phyloP scores from a whole-genome alignment of 2,797 vertebrate genomes.

The Spinus pinus region DNA sequence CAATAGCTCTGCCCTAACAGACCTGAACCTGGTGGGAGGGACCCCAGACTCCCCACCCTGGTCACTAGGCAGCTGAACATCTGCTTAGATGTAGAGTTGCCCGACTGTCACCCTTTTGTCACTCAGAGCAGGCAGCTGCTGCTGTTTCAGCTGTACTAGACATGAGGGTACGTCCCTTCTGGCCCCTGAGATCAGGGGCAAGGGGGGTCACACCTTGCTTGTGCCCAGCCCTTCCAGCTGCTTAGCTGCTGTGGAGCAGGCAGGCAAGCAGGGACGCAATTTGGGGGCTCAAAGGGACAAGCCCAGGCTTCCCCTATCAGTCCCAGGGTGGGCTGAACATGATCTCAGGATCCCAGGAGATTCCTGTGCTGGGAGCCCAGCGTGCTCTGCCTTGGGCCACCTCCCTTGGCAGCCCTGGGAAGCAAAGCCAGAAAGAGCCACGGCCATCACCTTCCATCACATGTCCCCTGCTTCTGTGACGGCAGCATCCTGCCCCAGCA shows the following conservation, averaged over 20 bases:
- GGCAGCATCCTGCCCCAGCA: background rate
- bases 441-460: fast-evolving
- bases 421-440: background rate
- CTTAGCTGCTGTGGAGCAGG: background rate
- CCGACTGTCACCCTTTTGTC: background rate
- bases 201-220: background rate
- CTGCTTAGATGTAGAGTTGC: background rate
- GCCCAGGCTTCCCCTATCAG: background rate
- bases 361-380: background rate
- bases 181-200: background rate
- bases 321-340: background rate
- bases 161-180: background rate
- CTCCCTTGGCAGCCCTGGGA: background rate
- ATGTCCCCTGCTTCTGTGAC: background rate
- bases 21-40: background rate
- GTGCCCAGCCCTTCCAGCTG: background rate
- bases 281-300: background rate
- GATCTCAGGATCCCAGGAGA: background rate
- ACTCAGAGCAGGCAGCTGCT: fast-evolving
- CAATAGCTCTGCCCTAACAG: background rate
- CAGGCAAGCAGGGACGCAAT: background rate
- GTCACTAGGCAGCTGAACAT: background rate
- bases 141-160: background rate
- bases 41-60: background rate
- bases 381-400: background rate